Base-by-base conservation (phyloP, 1,140 invertebrate species). In the Lepidostoma basale region DNA sequence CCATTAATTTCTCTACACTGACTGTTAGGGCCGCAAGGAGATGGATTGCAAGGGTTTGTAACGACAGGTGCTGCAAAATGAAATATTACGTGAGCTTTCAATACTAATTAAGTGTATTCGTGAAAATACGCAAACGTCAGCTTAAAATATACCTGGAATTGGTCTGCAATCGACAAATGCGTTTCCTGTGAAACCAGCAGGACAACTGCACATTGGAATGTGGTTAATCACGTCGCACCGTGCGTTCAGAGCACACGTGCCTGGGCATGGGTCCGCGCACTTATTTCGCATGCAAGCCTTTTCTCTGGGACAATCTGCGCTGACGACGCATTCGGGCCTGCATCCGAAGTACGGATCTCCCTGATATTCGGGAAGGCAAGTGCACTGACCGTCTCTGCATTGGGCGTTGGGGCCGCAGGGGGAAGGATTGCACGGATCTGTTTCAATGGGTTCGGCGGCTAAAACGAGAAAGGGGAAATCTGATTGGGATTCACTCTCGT, bases 281-380 rank as follows among this genome's bases (percentile, higher is more conserved):
- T 89, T 91, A 70, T 89, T 88, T 67, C 81, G 83, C 1, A 85
- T 79, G 75, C 91, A 93, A 8, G 90, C 88, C 76, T 84, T 85
- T 69, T 90, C 81, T 73, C 83, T 82, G 18, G 87, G 74, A 79
- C 91, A 93, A 72, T 91, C 89, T 12, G 81, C 81, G 73, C 86
- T 90, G 8, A 90, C 75, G 12, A 90, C 83, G 78, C 89, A 91
- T 82, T 90, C 88, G 12, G 88, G 88, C 75, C 88, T 77, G 75
- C 90, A 90, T 33, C 86, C 88, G 56, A 80, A 72, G 69, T 88
- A 88, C 1, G 90, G 88, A 79, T 91, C 87, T 49, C 90, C 90
- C 74, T 86, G 83, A 76, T 88, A 89, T 74, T 90, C 88, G 44
- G 83, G 77, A 39, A 88, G 69, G 74, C 90, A 92, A 36, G 85